Conservation (phyloP, 2,888 invertebrate genomes). For the Hyposoter dolosus region DNA sequence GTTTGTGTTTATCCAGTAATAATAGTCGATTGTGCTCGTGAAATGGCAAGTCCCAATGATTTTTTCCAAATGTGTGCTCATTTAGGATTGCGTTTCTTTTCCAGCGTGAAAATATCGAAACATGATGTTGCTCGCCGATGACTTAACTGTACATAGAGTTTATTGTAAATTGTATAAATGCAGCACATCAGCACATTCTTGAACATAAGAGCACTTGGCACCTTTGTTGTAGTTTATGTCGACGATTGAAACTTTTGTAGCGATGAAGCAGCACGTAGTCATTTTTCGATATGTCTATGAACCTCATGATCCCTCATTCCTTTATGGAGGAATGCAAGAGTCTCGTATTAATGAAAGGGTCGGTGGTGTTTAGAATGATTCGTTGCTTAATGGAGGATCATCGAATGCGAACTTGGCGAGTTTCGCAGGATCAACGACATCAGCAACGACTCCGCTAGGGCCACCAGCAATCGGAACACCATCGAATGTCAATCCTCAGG, state of each 20-base stretch:
- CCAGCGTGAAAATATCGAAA: constrained; percentile 70
- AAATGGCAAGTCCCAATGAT: neutral
- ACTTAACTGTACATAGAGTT: constrained; percentile 50
- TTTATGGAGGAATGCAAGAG: neutral
- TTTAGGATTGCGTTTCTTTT: neutral
- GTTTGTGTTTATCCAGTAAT: constrained; percentile 16
- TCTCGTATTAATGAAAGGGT: constrained; percentile 28
- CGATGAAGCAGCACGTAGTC: constrained; percentile 67
- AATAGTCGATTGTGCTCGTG: constrained; percentile 26
- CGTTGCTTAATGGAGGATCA: constrained; percentile 72
- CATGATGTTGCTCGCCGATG: constrained; percentile 63
- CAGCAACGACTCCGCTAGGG: constrained; percentile 62
- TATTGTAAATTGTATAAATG: constrained; percentile 61
- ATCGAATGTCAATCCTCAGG: constrained; percentile 77
- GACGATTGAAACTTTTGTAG: constrained; percentile 46
- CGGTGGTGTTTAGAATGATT: constrained; percentile 74
- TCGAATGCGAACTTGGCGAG: constrained; percentile 57
- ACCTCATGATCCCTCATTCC: neutral
- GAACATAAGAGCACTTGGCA: constrained; percentile 64
- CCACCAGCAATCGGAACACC: constrained; percentile 75
- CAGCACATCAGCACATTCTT: constrained; percentile 69
- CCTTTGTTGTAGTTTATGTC: constrained; percentile 53
- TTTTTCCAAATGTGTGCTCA: constrained; percentile 2
- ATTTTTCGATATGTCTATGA: constrained; percentile 70
- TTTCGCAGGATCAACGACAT: constrained; percentile 56